A percentile compares a stretch with the other conserved stretches of the same genome.
phyloP scores from a whole-genome alignment of 1,140 invertebrate genomes.

The Achatina immaculata region DNA sequence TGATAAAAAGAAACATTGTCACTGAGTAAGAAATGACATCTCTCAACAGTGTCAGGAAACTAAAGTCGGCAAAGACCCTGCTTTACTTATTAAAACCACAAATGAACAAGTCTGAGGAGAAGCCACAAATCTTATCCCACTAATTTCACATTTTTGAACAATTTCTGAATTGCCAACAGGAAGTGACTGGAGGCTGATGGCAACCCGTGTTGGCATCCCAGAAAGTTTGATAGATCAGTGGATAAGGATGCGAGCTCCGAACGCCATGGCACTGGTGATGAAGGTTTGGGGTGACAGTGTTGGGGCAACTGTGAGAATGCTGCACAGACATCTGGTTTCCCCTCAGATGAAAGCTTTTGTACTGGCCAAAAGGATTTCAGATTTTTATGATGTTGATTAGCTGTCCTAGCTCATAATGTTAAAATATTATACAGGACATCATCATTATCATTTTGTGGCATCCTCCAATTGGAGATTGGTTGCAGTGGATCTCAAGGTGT shows the following conservation, averaged over 20 bases:
- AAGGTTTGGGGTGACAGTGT: constrained; percentile 63
- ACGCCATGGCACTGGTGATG: constrained; percentile 67
- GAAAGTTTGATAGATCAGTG: constrained; percentile 59
- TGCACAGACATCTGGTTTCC: constrained; percentile 68
- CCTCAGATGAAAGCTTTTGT: constrained; percentile 65
- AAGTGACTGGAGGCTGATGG: constrained; percentile 68
- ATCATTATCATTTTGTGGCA: neutral
- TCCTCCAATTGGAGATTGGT: too few relatives aligned
- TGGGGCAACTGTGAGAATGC: constrained; percentile 66
- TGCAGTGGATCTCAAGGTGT: too few relatives aligned
- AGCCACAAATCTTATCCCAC: too few relatives aligned
- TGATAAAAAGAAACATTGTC: too few relatives aligned
- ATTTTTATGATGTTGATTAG: constrained; percentile 69
- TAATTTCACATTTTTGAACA: too few relatives aligned
- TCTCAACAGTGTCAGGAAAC: too few relatives aligned
- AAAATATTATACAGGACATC: neutral
- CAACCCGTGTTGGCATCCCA: constrained; percentile 64
- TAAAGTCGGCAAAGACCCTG: too few relatives aligned
- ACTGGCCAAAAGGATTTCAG: constrained; percentile 66
- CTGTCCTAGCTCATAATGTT: neutral
- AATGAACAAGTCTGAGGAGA: too few relatives aligned
- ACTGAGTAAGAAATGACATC: too few relatives aligned
- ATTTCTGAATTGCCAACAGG: constrained; percentile 47
- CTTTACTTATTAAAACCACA: too few relatives aligned
- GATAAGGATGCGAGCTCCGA: constrained; percentile 60